Percentiles rank a stretch among this genome's conserved stretches.
Evolutionary conservation across 2,113 vertebrate species (phyloP).

Genomic region (Cyprinus carpio): DNA sequence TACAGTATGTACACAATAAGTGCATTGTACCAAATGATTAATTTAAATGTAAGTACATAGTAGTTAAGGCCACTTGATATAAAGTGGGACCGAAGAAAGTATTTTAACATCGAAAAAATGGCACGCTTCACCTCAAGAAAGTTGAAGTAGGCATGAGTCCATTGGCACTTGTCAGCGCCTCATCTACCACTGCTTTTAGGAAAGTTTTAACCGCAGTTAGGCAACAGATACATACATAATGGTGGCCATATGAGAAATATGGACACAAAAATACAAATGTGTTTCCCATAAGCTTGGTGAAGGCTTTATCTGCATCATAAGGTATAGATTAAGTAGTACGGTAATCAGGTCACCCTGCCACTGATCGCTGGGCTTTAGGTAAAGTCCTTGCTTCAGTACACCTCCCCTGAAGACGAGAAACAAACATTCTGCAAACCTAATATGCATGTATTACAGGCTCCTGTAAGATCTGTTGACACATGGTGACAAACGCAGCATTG

Average conservation of each 20-base stretch:
- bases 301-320: constrained; percentile 29
- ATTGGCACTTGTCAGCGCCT: neutral
- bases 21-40: no score
- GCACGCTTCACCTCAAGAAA: neutral
- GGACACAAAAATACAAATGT: constrained; percentile 15
- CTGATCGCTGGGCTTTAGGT: neutral
- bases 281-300: neutral
- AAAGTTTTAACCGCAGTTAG: neutral
- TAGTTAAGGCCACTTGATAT: no score
- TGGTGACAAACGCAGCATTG: constrained; percentile 34
- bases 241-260: neutral
- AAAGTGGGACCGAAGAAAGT: neutral
- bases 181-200: neutral
- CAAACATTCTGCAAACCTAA: constrained; percentile 6
- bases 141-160: neutral
- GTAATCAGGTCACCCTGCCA: constrained; percentile 19
- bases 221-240: neutral
- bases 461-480: constrained; percentile 51
- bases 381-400: neutral
- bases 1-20: no score
- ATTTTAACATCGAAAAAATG: neutral
- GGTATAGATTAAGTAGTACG: neutral
- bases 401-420: constrained; percentile 28
- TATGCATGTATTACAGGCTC: constrained; percentile 18
- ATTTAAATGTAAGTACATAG: no score